phyloP scores from a whole-genome alignment of 2,797 vertebrate genomes.

The Spinibarbus caldwelli region DNA sequence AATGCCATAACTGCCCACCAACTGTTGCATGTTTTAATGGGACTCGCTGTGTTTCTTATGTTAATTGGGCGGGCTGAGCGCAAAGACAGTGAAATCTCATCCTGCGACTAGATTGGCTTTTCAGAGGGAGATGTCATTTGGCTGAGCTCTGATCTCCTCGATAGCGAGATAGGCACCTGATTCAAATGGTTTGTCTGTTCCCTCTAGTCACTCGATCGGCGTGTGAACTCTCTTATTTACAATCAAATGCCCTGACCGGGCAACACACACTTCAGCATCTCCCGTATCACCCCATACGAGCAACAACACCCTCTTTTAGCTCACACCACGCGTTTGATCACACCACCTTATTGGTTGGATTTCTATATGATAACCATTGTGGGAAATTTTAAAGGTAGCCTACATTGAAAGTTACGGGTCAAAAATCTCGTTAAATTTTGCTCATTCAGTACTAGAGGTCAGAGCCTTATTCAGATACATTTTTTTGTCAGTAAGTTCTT shows the following conservation, averaged over 20 bases:
- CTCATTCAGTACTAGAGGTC: background rate
- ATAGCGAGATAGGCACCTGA: conserved; percentile 89
- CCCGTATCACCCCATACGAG: background rate
- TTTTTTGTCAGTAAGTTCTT: background rate
- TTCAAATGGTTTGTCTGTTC: conserved; percentile 92
- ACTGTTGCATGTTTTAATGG: conserved; percentile 55
- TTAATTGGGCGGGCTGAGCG: conserved; percentile 70
- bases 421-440: background rate
- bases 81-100: conserved; percentile 86
- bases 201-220: conserved; percentile 86
- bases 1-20: conserved; percentile 51
- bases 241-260: conserved; percentile 80
- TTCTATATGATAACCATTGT: background rate
- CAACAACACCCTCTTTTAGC: conserved; percentile 40
- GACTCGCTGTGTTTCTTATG: conserved; percentile 59
- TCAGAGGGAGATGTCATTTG: conserved; percentile 86
- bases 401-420: background rate
- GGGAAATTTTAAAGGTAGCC: background rate
- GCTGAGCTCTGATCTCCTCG: conserved; percentile 87
- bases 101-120: conserved; percentile 77
- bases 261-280: conserved; percentile 46
- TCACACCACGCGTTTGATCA: conserved; percentile 10
- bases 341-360: background rate
- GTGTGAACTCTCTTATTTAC: conserved; percentile 93
- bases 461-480: background rate